Conservation (phyloP, 2,888 invertebrate species). For the Archaeoteleia sp. region DNA sequence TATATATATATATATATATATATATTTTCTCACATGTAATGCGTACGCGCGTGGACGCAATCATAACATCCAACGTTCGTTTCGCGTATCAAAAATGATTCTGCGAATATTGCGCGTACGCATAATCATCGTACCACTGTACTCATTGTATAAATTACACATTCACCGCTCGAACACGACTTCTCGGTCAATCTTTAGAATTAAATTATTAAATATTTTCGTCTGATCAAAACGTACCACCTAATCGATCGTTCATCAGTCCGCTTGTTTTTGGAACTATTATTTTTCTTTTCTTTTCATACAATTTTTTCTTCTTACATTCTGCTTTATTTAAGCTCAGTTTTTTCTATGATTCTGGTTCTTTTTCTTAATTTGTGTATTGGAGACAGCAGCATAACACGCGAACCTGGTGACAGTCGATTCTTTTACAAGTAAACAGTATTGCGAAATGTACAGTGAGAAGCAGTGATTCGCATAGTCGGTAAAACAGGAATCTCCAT, state of each 20-base stretch:
- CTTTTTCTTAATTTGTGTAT: no score
- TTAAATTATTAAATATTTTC: constrained; percentile 56
- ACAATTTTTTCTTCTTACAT: no score
- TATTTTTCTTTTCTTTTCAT: no score
- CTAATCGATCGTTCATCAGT: constrained; percentile 62
- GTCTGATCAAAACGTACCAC: constrained; percentile 59
- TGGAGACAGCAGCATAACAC: no score
- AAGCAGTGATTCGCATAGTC: no score
- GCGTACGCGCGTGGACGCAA: constrained; percentile 31
- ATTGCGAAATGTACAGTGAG: no score
- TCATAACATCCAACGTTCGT: constrained; percentile 18
- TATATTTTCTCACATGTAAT: constrained; percentile 31
- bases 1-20: neutral
- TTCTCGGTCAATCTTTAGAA: constrained; percentile 59
- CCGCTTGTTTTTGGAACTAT: constrained; percentile 60
- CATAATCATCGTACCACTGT: constrained; percentile 68
- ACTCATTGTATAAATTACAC: constrained; percentile 75
- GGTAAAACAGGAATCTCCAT: no score
- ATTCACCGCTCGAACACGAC: constrained; percentile 69
- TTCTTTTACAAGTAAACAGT: no score
- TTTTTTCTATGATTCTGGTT: neutral
- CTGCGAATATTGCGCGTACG: constrained; percentile 40
- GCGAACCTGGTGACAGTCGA: no score
- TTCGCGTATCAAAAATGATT: constrained; percentile 21
- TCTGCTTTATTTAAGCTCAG: no score